Conservation (phyloP, 2,888 invertebrate genomes). For the Eupithecia vulgata region DNA sequence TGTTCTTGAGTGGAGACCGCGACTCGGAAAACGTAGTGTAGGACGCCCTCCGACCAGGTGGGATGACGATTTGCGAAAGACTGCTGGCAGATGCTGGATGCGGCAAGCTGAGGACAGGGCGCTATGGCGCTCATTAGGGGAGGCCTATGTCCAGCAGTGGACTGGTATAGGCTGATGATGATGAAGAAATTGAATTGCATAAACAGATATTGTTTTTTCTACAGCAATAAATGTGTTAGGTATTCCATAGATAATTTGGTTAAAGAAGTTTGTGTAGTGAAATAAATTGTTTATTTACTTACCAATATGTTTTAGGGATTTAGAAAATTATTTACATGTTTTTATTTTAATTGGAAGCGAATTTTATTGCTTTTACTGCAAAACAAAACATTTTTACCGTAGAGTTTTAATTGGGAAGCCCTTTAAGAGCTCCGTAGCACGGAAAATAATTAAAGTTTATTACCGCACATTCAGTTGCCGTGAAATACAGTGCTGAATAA, state of each 20-base stretch:
- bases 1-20: too few relatives aligned
- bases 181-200: neutral
- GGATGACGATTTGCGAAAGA: too few relatives aligned
- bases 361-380: neutral
- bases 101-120: too few relatives aligned
- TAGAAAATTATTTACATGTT: neutral
- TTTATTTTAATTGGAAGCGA: neutral
- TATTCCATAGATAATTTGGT: neutral
- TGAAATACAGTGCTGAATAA: neutral
- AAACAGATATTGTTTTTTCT: neutral
- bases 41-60: too few relatives aligned
- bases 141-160: too few relatives aligned
- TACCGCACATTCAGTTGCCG: neutral
- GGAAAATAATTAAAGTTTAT: slow-evolving; percentile 13
- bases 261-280: neutral
- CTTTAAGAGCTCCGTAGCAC: slow-evolving; percentile 17
- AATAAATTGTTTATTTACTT: neutral
- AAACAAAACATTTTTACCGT: slow-evolving; percentile 1
- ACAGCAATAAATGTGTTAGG: neutral
- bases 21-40: too few relatives aligned
- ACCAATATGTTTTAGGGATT: neutral
- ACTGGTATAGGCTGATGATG: too few relatives aligned
- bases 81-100: too few relatives aligned
- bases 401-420: slow-evolving; percentile 25
- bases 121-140: too few relatives aligned